Conservation (phyloP, 92 coral and sea anemone genomes). For the Pocillopora meandrina region DNA sequence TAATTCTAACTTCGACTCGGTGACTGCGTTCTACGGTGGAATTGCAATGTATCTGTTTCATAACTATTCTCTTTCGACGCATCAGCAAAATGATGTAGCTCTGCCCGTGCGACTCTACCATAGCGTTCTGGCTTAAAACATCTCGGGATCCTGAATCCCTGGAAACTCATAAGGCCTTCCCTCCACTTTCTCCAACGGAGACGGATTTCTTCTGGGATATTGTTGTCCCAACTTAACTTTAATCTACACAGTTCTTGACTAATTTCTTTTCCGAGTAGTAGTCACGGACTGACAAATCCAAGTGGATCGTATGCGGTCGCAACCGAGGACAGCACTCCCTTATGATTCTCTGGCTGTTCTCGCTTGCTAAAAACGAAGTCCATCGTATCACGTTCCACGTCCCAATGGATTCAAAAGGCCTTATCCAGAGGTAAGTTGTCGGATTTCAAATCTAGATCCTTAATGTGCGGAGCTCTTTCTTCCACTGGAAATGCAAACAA, state of each 20-base stretch:
- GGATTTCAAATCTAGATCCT: conserved; percentile 48
- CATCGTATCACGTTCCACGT: conserved; percentile 57
- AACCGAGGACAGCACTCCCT: too few relatives aligned
- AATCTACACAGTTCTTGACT: conserved; percentile 48
- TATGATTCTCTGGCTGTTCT: conserved; percentile 61
- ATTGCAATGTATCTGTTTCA: too few relatives aligned
- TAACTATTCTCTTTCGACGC: too few relatives aligned
- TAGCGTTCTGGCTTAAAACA: too few relatives aligned
- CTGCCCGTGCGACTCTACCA: too few relatives aligned
- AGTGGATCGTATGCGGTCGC: too few relatives aligned
- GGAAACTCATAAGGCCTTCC: too few relatives aligned
- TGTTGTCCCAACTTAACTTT: too few relatives aligned
- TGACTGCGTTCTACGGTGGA: conserved; percentile 50
- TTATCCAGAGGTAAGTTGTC: conserved; percentile 59
- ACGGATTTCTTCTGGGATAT: too few relatives aligned
- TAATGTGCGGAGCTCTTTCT: conserved; percentile 42
- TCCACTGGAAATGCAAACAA: conserved; percentile 62
- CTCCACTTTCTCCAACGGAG: conserved; percentile 7
- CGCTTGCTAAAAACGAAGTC: conserved; percentile 38
- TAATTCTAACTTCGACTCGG: conserved; percentile 63
- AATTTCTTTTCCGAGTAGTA: background rate
- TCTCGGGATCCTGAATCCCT: too few relatives aligned
- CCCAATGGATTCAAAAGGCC: conserved; percentile 67
- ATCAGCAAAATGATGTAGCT: too few relatives aligned
- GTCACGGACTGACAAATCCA: too few relatives aligned